These are phyloP conservation scores for Ophioderma brevispina DNA, from an alignment of 35 echinoderm and acorn worm species.

Conservation along the genomic window DNA sequence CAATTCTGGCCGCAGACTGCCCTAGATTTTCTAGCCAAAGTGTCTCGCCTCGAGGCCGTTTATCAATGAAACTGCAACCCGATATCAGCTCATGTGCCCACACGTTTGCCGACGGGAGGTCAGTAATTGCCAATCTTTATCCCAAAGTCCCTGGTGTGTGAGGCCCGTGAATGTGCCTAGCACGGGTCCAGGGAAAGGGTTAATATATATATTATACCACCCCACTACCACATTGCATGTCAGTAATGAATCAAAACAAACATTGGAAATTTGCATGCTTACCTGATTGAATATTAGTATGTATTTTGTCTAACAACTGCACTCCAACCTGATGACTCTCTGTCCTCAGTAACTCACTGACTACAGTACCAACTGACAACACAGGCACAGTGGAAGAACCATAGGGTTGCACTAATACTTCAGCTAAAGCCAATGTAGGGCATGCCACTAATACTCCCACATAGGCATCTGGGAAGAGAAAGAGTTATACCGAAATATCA, in stretches of 20 bases:
- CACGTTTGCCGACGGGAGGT: neutral
- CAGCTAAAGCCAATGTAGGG: constrained; percentile 78
- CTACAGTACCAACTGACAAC: constrained; percentile 66
- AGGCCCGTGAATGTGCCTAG: neutral
- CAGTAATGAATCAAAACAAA: neutral
- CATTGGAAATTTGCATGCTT: neutral
- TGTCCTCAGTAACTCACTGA: constrained; percentile 60
- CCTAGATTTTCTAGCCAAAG: no score
- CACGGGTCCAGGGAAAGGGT: neutral
- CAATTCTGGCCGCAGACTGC: no score
- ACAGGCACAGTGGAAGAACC: constrained; percentile 16
- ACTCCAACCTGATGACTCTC: constrained; percentile 79
- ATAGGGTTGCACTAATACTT: constrained; percentile 60
- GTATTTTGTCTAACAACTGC: constrained; percentile 54
- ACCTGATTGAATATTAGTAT: constrained; percentile 51
- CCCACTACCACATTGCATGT: neutral
- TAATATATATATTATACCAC: neutral
- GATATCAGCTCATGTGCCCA: neutral
- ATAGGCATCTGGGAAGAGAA: constrained; percentile 71
- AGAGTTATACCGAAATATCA: no score
- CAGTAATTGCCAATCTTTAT: neutral
- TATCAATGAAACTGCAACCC: no score
- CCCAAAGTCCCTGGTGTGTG: neutral
- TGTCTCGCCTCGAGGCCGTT: no score
- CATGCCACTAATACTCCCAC: constrained; percentile 82